phyloP scores from a whole-genome alignment of 2,888 invertebrate species.

The Platycnemis pennipes region DNA sequence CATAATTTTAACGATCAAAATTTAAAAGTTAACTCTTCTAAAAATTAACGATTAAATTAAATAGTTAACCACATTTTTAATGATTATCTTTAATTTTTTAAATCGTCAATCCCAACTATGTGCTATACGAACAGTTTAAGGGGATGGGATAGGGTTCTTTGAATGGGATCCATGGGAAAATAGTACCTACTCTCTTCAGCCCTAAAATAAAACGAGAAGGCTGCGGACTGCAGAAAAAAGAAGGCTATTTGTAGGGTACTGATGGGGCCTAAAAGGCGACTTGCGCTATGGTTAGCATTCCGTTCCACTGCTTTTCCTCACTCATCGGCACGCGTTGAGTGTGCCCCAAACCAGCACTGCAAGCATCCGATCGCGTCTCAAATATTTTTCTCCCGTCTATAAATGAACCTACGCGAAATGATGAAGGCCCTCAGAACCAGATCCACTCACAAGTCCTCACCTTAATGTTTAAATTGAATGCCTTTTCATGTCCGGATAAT shows the following conservation, averaged over 20 bases:
- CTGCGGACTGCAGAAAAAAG: neutral
- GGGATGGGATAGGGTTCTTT: neutral
- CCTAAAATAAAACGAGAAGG: neutral
- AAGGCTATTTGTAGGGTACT: neutral
- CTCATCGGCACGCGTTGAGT: neutral
- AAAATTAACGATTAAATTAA: no score
- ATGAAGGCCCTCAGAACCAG: neutral
- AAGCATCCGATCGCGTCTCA: neutral
- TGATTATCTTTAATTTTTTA: no score
- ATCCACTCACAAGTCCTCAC: neutral
- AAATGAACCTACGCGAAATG: neutral
- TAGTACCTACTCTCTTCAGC: neutral
- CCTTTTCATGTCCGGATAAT: no score
- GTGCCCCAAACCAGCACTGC: neutral
- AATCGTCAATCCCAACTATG: no score
- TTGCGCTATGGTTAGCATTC: neutral
- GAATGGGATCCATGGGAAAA: neutral
- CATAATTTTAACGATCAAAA: no score
- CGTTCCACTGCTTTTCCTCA: neutral
- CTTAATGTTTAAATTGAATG: no score
- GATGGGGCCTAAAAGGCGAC: neutral
- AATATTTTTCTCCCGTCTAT: neutral
- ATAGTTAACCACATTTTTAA: no score
- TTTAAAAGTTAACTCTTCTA: no score
- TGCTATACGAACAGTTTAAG: no score